These are phyloP conservation scores for Drosophila sechellia DNA, from an alignment of 1,140 invertebrate genomes.

Conservation along the genomic window DNA sequence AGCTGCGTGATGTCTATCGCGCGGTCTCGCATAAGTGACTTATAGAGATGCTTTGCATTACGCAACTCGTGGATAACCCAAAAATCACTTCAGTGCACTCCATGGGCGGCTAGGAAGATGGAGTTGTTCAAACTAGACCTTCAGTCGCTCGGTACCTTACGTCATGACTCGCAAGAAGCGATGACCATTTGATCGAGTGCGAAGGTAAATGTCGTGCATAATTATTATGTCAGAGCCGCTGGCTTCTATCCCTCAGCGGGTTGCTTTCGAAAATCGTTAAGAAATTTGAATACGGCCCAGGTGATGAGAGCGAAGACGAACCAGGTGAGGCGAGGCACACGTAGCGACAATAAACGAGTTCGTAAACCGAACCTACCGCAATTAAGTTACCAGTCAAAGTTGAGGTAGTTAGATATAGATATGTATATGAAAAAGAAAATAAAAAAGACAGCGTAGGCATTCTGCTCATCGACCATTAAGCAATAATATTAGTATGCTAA, in stretches of 20 bases:
- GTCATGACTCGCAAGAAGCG: slow-evolving; percentile 45
- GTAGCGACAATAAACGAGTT: slow-evolving; percentile 46
- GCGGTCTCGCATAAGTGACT: slow-evolving; percentile 8
- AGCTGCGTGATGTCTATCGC: slow-evolving; percentile 32
- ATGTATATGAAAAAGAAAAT: background rate
- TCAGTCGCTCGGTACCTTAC: slow-evolving; percentile 52
- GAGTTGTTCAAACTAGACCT: slow-evolving; percentile 5
- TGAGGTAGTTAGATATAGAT: slow-evolving; percentile 16
- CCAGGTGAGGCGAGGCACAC: slow-evolving; percentile 36
- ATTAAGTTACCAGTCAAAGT: slow-evolving; percentile 45
- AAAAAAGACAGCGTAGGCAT: slow-evolving; percentile 4
- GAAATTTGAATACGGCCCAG: slow-evolving; percentile 46
- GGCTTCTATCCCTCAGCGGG: slow-evolving; percentile 29
- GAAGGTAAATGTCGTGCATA: slow-evolving; percentile 71
- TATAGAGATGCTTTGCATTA: slow-evolving; percentile 36
- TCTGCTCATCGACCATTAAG: slow-evolving; percentile 13
- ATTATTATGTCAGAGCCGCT: slow-evolving; percentile 76
- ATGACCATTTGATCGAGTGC: slow-evolving; percentile 46
- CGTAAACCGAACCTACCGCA: slow-evolving; percentile 69
- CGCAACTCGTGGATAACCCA: slow-evolving; percentile 55
- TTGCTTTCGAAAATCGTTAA: slow-evolving; percentile 65
- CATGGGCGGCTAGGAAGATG: slow-evolving; percentile 6
- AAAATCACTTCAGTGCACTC: slow-evolving; percentile 62
- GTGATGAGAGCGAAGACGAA: slow-evolving; percentile 19
- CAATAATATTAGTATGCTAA: slow-evolving; percentile 36